Evolutionary conservation across 2,888 invertebrate genomes (phyloP), one percentile per base, ranked within the genome.

Genomic region (Torymus texanus): DNA sequence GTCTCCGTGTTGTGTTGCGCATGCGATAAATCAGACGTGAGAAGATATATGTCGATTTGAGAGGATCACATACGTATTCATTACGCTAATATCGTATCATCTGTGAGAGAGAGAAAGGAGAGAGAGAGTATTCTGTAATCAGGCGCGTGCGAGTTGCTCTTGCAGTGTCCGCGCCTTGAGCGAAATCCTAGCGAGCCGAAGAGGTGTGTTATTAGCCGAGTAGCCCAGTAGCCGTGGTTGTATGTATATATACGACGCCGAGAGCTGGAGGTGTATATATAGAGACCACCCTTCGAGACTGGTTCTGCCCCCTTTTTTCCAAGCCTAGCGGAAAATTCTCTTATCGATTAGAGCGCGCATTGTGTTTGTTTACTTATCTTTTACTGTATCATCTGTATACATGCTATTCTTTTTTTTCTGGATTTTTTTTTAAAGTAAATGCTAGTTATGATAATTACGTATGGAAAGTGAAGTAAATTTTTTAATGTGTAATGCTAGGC

Each of bases 61-160:
- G 3, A 13, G 70, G 70, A 58, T 53, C 53, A 41, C 41, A 55
- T 61, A 41, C 61, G 71, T 50, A 61, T 71, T 75, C 67, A 59
- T 78, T 73, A 74, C 61, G 50, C 18, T 74, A 68, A 78, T 70
- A 78, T 70, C 74, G 73, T 56, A 68, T 63, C 8, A 78, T 78
- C 74, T 58, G 63, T 21, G 18, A 61, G n/a, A 56, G 8, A 5
- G 41, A 41, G 8, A 41, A 1, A 41, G 41, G 41, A 41, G 41
- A 41, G 41, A 41, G 41, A 41, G 41, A 66, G 56, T 58, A 51
- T 72, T 53, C 55, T 61, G 67, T 68, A 63, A 74, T 73, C 63
- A 68, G 18, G 51, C 14, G 78, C 78, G 62, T 72, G 68, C 61
- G 29, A 11, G 12, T 5, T n/a, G 13, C 29, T 65, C 13, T 12